These are phyloP conservation scores for Zaprionus africanus DNA, from an alignment of 1,140 invertebrate genomes.

Conservation along the genomic window DNA sequence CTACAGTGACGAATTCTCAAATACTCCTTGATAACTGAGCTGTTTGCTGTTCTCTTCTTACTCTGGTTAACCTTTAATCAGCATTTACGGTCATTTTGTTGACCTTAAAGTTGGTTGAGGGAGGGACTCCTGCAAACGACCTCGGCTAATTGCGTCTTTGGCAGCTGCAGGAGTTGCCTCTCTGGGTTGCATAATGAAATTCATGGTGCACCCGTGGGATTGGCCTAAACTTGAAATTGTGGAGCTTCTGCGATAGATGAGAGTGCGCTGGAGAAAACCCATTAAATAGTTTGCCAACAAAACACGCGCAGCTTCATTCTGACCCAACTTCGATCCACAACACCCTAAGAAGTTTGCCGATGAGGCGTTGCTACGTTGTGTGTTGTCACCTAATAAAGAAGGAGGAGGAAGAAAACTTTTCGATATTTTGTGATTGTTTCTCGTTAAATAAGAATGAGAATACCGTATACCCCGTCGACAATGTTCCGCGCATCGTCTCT, in stretches of 20 bases:
- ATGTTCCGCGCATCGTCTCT: constrained; percentile 21
- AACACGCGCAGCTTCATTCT: constrained; percentile 31
- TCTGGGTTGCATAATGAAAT: constrained; percentile 54
- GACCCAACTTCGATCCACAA: background rate
- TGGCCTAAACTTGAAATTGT: constrained; percentile 43
- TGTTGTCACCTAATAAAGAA: constrained; percentile 55
- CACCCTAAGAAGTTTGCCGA: constrained; percentile 25
- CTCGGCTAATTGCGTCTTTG: constrained; percentile 41
- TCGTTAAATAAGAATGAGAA: constrained; percentile 63
- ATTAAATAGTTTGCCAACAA: constrained; percentile 64
- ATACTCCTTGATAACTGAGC: background rate
- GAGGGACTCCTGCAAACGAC: constrained; percentile 1
- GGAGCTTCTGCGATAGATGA: constrained; percentile 28
- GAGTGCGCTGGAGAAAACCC: constrained; percentile 36
- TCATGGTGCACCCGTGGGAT: constrained; percentile 50
- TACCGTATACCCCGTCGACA: constrained; percentile 22
- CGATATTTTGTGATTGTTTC: constrained; percentile 62
- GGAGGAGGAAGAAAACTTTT: constrained; percentile 35
- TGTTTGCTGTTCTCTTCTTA: background rate
- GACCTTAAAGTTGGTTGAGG: constrained; percentile 4
- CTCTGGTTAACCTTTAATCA: background rate
- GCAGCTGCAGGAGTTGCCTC: constrained; percentile 15
- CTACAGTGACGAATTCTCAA: background rate
- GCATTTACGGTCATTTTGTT: constrained; percentile 8
- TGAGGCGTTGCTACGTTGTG: constrained; percentile 10